These are phyloP conservation scores for Probosciger aterrimus DNA, from an alignment of 2,113 vertebrate genomes.

Conservation along the genomic window DNA sequence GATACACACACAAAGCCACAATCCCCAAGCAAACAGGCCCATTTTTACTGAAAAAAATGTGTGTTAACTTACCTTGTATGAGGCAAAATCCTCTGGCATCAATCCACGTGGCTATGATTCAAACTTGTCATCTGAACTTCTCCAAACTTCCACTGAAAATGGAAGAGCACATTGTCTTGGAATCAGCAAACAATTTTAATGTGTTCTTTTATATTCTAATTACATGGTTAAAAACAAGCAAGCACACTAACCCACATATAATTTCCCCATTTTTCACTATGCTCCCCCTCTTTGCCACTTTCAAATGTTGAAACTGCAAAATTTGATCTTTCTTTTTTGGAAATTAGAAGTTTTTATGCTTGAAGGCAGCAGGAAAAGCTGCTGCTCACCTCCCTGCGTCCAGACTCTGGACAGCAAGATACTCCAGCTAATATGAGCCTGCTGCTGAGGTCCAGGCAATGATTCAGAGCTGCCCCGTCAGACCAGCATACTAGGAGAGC, in stretches of 20 bases:
- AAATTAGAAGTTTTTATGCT: background rate
- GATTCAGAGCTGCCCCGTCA: background rate
- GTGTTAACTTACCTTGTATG: background rate
- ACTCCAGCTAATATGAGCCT: background rate
- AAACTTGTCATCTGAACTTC: background rate
- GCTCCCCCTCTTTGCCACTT: background rate
- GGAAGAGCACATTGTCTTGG: background rate
- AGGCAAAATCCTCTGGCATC: background rate
- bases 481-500: background rate
- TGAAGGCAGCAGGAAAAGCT: background rate
- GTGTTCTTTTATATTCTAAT: background rate
- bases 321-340: background rate
- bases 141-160: background rate
- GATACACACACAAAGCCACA: background rate
- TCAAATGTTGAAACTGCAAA: background rate
- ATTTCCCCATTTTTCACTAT: background rate
- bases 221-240: background rate
- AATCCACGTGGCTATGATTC: background rate
- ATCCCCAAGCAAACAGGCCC: background rate
- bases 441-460: fast-evolving
- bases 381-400: background rate
- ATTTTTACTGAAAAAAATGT: background rate
- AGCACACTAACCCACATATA: background rate
- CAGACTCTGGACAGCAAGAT: background rate
- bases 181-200: background rate